Conservation (phyloP, 1,140 invertebrate species). For the Luehdorfia chinensis region DNA sequence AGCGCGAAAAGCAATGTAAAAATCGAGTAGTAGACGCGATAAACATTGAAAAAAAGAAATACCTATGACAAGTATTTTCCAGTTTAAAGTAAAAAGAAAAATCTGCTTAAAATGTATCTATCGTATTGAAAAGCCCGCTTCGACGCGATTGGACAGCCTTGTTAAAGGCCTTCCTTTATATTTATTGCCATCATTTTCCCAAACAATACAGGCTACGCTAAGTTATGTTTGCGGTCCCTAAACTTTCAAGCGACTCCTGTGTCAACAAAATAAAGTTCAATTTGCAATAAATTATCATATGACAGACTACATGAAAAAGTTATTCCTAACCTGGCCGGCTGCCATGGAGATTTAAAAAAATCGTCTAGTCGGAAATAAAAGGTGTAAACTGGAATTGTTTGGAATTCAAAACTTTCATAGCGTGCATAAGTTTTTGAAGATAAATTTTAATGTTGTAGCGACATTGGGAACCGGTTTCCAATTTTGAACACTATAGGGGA, state of each 20-base stretch:
- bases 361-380: conserved; percentile 59
- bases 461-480: conserved; percentile 22
- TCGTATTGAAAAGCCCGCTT: conserved; percentile 45
- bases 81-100: conserved; percentile 30
- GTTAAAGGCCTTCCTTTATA: conserved; percentile 56
- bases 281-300: conserved; percentile 17
- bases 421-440: conserved; percentile 37
- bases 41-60: too few relatives aligned
- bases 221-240: conserved; percentile 15
- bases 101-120: conserved; percentile 27
- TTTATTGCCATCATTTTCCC: conserved; percentile 68
- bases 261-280: conserved; percentile 25
- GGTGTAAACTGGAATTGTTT: conserved; percentile 47
- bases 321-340: conserved; percentile 40
- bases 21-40: too few relatives aligned
- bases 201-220: conserved; percentile 50
- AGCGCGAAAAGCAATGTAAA: too few relatives aligned
- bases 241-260: conserved; percentile 17
- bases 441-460: conserved; percentile 36
- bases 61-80: neutral
- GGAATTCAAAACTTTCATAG: conserved; percentile 38
- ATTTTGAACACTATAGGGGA: conserved; percentile 2
- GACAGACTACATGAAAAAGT: conserved; percentile 19
- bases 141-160: conserved; percentile 54
- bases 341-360: conserved; percentile 55